Percentiles rank a stretch among this genome's conserved stretches.
These are phyloP conservation scores for Myripristis murdjan DNA, from an alignment of 2,797 vertebrate species.

Conservation along the genomic window DNA sequence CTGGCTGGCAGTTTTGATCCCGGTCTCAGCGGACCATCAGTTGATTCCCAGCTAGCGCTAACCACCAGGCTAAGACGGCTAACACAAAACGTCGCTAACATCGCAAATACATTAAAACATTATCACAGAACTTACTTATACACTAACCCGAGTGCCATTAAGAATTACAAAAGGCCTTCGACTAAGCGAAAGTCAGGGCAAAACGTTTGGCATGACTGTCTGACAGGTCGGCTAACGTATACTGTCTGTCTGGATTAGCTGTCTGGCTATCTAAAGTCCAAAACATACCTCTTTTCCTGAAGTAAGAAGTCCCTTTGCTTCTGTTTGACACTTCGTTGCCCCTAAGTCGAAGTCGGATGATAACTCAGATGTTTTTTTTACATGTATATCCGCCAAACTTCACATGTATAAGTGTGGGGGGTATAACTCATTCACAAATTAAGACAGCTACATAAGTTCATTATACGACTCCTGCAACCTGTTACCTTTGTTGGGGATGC, in stretches of 20 bases:
- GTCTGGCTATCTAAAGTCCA: conserved; percentile 39
- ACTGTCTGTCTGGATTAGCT: conserved; percentile 37
- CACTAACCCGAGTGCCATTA: not conserved
- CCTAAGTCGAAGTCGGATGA: not conserved
- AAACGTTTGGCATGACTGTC: conserved; percentile 30
- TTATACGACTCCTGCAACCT: conserved; percentile 76
- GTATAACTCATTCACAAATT: conserved; percentile 17
- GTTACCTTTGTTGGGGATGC: conserved; percentile 81
- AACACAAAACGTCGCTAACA: not conserved
- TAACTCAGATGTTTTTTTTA: conserved; percentile 15
- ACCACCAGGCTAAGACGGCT: conserved; percentile 27
- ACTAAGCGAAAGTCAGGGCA: not conserved
- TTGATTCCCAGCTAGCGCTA: conserved; percentile 15
- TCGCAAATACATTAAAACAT: not conserved
- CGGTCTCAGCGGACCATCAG: not conserved
- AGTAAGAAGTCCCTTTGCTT: conserved; percentile 33
- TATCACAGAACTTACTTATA: not conserved
- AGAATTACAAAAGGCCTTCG: not conserved
- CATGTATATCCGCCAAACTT: conserved; percentile 32
- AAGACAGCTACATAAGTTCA: conserved; percentile 66
- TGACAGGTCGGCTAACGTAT: conserved; percentile 32
- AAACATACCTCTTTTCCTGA: conserved; percentile 68
- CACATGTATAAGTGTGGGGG: not conserved
- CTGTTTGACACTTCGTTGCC: conserved; percentile 20
- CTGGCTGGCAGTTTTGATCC: conserved; percentile 10